phyloP scores from a whole-genome alignment of 2,797 vertebrate species.

The Pangasius krempfi region DNA sequence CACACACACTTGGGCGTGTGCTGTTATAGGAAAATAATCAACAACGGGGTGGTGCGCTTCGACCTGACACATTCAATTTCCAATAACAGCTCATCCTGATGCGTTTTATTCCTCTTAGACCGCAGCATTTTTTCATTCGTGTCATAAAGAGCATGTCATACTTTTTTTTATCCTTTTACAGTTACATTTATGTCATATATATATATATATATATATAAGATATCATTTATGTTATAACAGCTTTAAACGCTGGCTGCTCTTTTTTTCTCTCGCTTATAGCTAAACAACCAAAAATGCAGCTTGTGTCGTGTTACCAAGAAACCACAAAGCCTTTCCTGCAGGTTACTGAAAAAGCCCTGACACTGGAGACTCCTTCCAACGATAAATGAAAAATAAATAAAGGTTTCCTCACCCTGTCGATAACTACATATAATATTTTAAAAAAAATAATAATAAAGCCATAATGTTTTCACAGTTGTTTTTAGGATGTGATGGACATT shows the following conservation, averaged over 20 bases:
- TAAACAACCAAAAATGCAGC: background rate
- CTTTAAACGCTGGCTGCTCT: background rate
- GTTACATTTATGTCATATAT: background rate
- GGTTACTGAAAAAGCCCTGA: background rate
- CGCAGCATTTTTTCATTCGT: background rate
- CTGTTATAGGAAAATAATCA: background rate
- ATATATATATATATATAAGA: background rate
- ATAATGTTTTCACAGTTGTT: background rate
- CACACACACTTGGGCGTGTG: background rate
- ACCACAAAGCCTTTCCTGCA: background rate
- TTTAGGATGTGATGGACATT: background rate
- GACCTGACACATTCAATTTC: background rate
- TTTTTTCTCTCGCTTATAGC: background rate
- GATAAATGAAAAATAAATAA: background rate
- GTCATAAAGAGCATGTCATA: background rate
- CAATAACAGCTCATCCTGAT: background rate
- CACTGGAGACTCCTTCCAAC: background rate
- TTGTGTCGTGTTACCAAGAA: background rate
- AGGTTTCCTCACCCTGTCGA: background rate
- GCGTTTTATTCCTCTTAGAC: background rate
- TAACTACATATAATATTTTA: background rate
- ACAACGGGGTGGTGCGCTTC: background rate
- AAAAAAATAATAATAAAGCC: background rate
- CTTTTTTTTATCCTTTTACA: background rate
- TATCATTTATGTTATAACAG: background rate